Base-by-base conservation (phyloP, 2,113 vertebrate species). In the Hucho hucho region DNA sequence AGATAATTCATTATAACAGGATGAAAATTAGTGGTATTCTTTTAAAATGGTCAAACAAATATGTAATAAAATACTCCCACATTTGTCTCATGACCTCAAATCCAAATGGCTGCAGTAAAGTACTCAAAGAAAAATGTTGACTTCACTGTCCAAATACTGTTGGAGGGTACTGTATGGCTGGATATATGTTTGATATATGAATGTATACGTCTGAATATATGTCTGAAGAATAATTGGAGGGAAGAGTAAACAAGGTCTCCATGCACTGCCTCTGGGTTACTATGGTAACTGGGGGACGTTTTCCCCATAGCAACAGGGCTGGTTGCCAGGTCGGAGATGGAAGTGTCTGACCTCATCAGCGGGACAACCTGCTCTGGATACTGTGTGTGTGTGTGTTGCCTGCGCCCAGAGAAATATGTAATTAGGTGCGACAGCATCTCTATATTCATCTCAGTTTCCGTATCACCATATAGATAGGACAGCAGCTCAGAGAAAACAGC, bases 301-400 rank as follows among this genome's bases (percentile, higher is more conserved):
- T 82, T 90, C 69, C 85, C 86, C 91, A 89, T 92, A 83, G 89
- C 86, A 89, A 91, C 88, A 90, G 82, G 80, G 84, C 78, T 63
- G 87, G 87, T 83, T 89, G 83, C 87, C 74, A 83, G 89, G 87
- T 90, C 87, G 88, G n/a, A 88, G 83, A 87, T 75, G 83, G 87
- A 89, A 88, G 81, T 53, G 72, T 85, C 79, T 70, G 58, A 85
- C 84, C 83, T 82, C 87, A 87, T 90, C 86, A 88, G 80, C 16
- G 56, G 76, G 76, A 80, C 71, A 74, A 77, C 74, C 77, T 28
- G 59, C 75, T 78, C 75, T 14, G 26, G 85, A 77, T 22, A 61
- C 58, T 80, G 56, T 46, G 64, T 32, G 22, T 49, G 37, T 47
- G 58, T 64, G 61, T 29, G 63, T 53, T 4, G 11, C 6, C 46